These are phyloP conservation scores for Dermochelys coriacea DNA, from an alignment of 2,797 vertebrate species.

Conservation along the genomic window DNA sequence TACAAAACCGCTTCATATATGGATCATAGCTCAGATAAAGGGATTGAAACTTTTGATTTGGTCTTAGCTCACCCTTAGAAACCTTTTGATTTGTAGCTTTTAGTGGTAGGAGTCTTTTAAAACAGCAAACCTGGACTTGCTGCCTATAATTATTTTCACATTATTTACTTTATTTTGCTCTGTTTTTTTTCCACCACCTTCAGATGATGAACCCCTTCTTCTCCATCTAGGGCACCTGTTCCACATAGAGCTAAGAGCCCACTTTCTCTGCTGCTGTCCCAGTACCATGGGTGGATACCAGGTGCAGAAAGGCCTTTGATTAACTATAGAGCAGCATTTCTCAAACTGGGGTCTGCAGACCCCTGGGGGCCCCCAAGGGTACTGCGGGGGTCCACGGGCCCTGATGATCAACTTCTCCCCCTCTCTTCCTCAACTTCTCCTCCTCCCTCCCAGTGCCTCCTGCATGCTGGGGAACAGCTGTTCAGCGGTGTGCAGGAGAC, in stretches of 20 bases:
- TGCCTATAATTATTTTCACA: conserved; percentile 2
- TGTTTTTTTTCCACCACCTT: neutral
- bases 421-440: no score
- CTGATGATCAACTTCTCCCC: no score
- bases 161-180: neutral
- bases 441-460: no score
- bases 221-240: neutral
- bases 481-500: no score
- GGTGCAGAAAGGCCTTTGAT: conserved; percentile 7
- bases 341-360: no score
- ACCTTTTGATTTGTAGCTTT: conserved; percentile 22
- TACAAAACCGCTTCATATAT: conserved; percentile 44
- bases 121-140: neutral
- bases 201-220: neutral
- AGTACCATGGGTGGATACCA: neutral
- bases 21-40: neutral
- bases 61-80: neutral
- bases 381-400: no score
- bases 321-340: neutral
- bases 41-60: neutral
- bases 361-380: no score
- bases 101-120: neutral
- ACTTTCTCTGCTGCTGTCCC: neutral
- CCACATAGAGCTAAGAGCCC: neutral
- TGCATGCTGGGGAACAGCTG: no score